Percentiles rank a stretch among this genome's conserved stretches.
Conservation (phyloP, 2,113 vertebrate genomes). For the Verasper variegatus region DNA sequence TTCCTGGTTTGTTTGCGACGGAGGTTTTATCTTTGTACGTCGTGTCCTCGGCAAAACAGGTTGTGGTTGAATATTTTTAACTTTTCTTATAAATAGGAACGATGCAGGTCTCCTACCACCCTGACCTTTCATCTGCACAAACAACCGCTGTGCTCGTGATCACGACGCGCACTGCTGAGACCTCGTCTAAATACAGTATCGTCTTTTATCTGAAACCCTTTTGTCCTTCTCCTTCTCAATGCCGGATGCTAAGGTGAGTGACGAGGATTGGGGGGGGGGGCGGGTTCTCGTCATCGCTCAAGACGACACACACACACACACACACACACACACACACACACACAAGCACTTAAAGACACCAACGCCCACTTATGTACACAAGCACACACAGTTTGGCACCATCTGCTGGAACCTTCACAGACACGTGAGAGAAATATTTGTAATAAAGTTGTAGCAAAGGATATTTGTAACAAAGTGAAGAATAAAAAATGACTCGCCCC, state of each 20-base stretch:
- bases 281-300: constrained; percentile 14
- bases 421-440: constrained; percentile 1
- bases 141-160: neutral
- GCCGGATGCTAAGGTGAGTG: constrained; percentile 39
- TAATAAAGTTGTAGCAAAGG: neutral
- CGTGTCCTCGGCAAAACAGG: neutral
- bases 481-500: constrained; percentile 3
- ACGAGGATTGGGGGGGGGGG: neutral
- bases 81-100: constrained; percentile 26
- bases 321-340: constrained; percentile 37
- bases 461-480: constrained; percentile 3
- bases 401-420: constrained; percentile 63
- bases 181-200: constrained; percentile 19
- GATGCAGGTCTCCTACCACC: neutral
- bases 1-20: neutral
- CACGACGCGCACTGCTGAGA: constrained; percentile 10
- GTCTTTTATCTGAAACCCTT: constrained; percentile 18
- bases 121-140: constrained; percentile 4
- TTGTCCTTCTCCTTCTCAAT: constrained; percentile 20
- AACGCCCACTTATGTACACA: constrained; percentile 14
- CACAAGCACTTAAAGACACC: neutral
- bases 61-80: neutral
- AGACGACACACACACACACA: constrained; percentile 22
- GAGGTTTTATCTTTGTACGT: too few relatives aligned
- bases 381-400: constrained; percentile 62